Evolutionary conservation across 2,797 vertebrate genomes (phyloP).

Genomic region (Podargus strigoides): DNA sequence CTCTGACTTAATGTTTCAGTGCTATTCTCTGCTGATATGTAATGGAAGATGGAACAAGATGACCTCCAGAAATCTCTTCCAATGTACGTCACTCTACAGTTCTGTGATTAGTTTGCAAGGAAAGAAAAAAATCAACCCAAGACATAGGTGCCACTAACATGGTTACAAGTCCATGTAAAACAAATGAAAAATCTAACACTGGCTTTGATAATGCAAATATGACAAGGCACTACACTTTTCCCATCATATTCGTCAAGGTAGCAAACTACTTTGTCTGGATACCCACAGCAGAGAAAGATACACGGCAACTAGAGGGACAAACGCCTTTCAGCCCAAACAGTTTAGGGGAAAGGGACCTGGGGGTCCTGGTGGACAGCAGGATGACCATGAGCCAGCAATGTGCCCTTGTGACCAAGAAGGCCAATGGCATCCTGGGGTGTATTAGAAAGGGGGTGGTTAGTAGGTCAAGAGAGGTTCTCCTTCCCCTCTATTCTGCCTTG

Average conservation of each 20-base stretch:
- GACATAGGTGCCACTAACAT: not conserved
- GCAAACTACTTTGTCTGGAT: not conserved
- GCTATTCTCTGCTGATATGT: not conserved
- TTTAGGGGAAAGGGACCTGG: no score
- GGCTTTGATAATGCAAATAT: not conserved
- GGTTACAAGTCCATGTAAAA: not conserved
- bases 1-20: not conserved
- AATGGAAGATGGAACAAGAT: not conserved
- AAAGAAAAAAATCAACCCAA: not conserved
- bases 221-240: not conserved
- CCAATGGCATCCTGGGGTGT: no score
- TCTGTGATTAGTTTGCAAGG: not conserved
- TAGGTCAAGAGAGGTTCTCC: no score
- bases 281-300: not conserved
- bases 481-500: no score
- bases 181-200: not conserved
- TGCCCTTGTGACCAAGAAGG: no score
- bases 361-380: no score
- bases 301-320: not conserved
- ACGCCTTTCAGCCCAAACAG: accelerated
- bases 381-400: no score
- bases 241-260: not conserved
- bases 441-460: no score
- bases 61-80: not conserved
- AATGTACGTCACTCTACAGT: not conserved